Base-by-base conservation (phyloP, 2,113 vertebrate genomes). In the Gorsachius goisagi region DNA sequence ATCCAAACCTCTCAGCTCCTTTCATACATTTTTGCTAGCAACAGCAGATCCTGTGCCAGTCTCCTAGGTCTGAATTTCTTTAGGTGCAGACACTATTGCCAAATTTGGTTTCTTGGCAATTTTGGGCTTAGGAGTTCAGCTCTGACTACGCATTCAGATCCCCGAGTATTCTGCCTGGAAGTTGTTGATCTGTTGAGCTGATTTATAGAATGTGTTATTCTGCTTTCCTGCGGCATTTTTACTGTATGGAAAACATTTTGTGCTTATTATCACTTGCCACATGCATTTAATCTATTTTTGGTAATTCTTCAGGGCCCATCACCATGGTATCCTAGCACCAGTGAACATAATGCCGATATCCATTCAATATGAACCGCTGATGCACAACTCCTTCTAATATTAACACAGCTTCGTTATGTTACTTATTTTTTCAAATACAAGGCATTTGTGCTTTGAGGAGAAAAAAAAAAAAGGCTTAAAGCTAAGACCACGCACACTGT, bases 261-360 rank as follows among this genome's bases (percentile, higher is more conserved):
- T 96, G 92, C 96, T 96, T 93, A 96, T 97, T 97, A 96, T 96
- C 95, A 95, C 96, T 96, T 97, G 88, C 85, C 95, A 95, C 95
- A 96, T 97, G 93, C 92, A 96, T 95, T 96, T 96, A 93, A 96
- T 96, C 96, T 97, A 97, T 97, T 96, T 97, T 96, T 90, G 93
- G 96, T 96, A 93, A 92, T 96, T 95, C 92, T 96, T 97, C 93
- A 88, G 90, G 85, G 92, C 93, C 95, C 92, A 97, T 97, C 96
- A 95, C 96, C 96, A 97, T 96, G 95, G 96, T 97, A 96, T 96
- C 95, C 91, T 95, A 96, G 95, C 95, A 95, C 78, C 81, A 88
- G 75, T 32, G 92, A 94, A 60, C 88, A 96, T 95, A 94, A 92
- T 58, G 88, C 93, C 15, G 8, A 88, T 96, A 96, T 17, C 95